phyloP scores from a whole-genome alignment of 2,113 vertebrate species.

The Lasiurus borealis region DNA sequence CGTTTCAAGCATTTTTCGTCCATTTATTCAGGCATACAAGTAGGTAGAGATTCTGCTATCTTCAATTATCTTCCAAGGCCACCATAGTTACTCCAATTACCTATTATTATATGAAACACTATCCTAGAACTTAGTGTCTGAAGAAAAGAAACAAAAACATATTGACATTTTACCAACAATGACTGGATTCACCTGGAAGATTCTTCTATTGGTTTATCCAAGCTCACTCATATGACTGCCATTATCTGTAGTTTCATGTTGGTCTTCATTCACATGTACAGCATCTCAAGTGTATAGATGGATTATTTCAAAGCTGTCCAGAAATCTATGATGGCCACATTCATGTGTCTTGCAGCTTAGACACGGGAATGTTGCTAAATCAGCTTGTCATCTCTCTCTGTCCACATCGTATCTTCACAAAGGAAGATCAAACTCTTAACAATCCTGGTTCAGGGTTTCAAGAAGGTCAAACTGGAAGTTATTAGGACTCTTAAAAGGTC shows the following conservation, averaged over 20 bases:
- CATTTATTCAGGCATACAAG: background rate
- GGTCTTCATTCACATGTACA: background rate
- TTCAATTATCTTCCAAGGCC: background rate
- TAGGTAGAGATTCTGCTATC: background rate
- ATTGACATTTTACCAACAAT: background rate
- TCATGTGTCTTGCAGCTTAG: background rate
- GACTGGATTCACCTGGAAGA: background rate
- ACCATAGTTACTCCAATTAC: background rate
- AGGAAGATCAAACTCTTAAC: background rate
- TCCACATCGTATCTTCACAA: background rate
- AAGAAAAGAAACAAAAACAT: background rate
- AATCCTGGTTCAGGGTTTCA: background rate
- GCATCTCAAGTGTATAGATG: background rate
- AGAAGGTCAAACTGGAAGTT: background rate
- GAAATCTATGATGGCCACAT: background rate
- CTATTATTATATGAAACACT: background rate
- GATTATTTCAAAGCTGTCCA: background rate
- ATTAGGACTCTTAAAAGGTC: background rate
- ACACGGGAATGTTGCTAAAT: background rate
- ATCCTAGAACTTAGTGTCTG: background rate
- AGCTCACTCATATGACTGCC: background rate
- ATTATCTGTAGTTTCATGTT: background rate
- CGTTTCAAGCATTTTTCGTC: background rate
- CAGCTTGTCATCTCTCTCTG: background rate
- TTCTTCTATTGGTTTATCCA: background rate